A percentile compares a stretch with the other conserved stretches of the same genome.
Conservation (phyloP, 1,140 invertebrate species). For the Thaumetopoea pityocampa region DNA sequence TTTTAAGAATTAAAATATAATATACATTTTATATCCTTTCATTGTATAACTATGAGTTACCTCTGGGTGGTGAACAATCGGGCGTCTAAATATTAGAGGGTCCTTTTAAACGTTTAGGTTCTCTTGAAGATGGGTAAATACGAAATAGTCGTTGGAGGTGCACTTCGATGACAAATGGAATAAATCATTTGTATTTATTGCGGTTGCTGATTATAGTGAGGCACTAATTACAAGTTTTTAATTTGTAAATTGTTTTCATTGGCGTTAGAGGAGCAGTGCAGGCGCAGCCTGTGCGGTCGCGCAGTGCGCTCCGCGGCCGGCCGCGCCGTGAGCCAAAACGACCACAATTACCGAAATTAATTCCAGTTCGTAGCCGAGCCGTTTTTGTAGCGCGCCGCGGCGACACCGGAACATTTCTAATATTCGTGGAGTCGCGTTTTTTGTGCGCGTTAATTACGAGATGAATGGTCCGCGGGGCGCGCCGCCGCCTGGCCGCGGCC, state of each 20-base stretch:
- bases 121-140: too few relatives aligned
- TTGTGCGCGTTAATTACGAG: slow-evolving; percentile 61
- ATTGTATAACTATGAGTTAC: too few relatives aligned
- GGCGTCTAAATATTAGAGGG: too few relatives aligned
- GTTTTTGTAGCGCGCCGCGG: slow-evolving; percentile 31
- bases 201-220: too few relatives aligned
- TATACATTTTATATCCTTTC: too few relatives aligned
- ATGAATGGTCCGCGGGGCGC: slow-evolving; percentile 41
- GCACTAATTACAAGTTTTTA: neutral
- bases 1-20: too few relatives aligned
- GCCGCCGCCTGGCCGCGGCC: slow-evolving; percentile 21
- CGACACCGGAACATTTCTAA: slow-evolving; percentile 59
- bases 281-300: neutral
- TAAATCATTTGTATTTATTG: too few relatives aligned
- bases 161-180: too few relatives aligned
- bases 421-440: slow-evolving; percentile 55
- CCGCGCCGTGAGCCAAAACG: slow-evolving; percentile 35
- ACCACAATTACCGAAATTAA: slow-evolving; percentile 61
- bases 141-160: too few relatives aligned
- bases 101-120: too few relatives aligned
- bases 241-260: neutral
- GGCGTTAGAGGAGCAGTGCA: neutral
- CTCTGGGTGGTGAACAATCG: too few relatives aligned
- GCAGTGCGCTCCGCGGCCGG: slow-evolving; percentile 5
- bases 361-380: slow-evolving; percentile 41